Evolutionary conservation across 2,797 vertebrate species (phyloP), one percentile per base, ranked within the genome.

Genomic region (Diglossa cyanea): DNA sequence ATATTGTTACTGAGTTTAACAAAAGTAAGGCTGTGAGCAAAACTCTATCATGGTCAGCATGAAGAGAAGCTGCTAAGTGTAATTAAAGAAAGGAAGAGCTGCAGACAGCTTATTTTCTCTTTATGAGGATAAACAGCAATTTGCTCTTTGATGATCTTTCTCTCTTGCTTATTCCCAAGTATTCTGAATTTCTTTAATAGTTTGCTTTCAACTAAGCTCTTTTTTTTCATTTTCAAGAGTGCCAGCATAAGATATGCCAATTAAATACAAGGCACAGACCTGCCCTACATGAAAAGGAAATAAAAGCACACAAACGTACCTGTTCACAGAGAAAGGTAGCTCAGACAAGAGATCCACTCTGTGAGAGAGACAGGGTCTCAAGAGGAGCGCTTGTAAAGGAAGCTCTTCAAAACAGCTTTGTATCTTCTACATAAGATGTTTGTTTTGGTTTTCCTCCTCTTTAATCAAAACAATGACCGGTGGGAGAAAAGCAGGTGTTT

Each of bases 231-330:
- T 89, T 86, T 74, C 72, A 77, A 45, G 33, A 53, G 6, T 57
- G 15, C 12, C 33, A 73, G 25, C 13, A 23, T 80, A 83, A 75
- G 17, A 16, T 24, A 51, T 8, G 4, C 47, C 68, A 77, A 77
- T 75, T 68, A 90, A 83, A 83, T 50, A 70, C 17, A 84, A 67
- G 14, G 13, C 50, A 75, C 54, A 80, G 77, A 60, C 12, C 58
- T 85, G 31, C 5, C 23, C 57, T 70, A 72, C 31, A 72, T n/a
- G 78, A 90, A 94, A 92, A 91, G n/a, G 26, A 42, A 86, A 70
- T 73, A 76, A 91, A 94, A 90, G 6, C 30, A 62, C 40, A 40
- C 45, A 51, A 80, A 93, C 82, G 63, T 91, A 97, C 96, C 93
- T 93, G 72, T 78, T 94, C 62, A 75, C 78, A 20, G 55, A 48